These are phyloP conservation scores for Hermetia illucens DNA, from an alignment of 1,140 invertebrate genomes.

Conservation along the genomic window DNA sequence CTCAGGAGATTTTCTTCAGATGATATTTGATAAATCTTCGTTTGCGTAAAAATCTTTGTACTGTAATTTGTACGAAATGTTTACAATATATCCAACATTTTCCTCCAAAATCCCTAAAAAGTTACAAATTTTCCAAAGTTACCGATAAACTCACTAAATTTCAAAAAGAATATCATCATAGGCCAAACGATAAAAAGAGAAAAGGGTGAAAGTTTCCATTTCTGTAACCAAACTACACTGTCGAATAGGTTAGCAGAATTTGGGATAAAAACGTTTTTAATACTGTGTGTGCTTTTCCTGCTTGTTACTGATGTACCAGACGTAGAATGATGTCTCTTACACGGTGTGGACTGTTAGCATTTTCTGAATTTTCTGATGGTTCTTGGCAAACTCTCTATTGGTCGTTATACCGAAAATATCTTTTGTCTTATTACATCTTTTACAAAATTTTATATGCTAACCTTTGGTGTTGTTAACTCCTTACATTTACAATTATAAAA, in stretches of 20 bases:
- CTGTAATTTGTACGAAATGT: not conserved
- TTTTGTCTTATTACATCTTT: not conserved
- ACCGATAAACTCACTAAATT: not conserved
- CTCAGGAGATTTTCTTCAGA: not conserved
- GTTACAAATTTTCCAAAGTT: not conserved
- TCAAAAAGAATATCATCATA: not conserved
- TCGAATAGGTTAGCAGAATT: not conserved
- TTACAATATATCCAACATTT: not conserved
- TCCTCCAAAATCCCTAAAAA: not conserved
- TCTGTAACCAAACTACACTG: not conserved
- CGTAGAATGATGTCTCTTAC: too few relatives aligned
- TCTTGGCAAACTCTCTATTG: not conserved
- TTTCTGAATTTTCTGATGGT: not conserved
- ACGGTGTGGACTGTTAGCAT: not conserved
- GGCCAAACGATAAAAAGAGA: too few relatives aligned
- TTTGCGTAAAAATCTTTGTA: not conserved
- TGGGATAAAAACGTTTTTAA: not conserved
- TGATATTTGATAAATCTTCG: not conserved
- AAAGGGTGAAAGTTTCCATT: too few relatives aligned
- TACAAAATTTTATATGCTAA: not conserved
- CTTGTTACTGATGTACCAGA: too few relatives aligned
- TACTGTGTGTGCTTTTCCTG: not conserved
- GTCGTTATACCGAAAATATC: not conserved
- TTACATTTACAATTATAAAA: not conserved
- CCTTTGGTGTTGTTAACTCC: not conserved